phyloP scores from a whole-genome alignment of 2,797 vertebrate genomes.

The Rhadinocentrus ornatus region DNA sequence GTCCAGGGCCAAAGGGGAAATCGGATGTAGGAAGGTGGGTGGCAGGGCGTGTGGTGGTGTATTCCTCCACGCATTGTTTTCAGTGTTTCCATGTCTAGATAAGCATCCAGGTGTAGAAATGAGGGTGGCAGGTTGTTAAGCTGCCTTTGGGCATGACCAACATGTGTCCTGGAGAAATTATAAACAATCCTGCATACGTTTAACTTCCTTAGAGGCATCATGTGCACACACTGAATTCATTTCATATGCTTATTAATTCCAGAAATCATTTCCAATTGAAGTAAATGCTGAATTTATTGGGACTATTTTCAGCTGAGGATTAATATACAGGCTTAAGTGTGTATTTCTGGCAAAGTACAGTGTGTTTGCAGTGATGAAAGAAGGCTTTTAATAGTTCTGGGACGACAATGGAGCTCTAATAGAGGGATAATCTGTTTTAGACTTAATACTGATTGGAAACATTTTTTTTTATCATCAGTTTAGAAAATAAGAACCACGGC shows the following conservation, averaged over 20 bases:
- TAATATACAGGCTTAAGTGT: background rate
- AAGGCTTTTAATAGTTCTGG: constrained; percentile 2
- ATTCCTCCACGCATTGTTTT: constrained; percentile 18
- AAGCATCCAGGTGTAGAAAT: background rate
- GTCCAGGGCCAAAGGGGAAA: constrained; percentile 35
- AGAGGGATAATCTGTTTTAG: background rate
- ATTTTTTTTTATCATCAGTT: background rate
- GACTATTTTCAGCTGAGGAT: background rate
- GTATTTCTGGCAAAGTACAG: background rate
- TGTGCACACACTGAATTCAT: too few relatives aligned
- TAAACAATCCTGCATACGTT: background rate
- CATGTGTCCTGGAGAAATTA: background rate
- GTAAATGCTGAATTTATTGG: background rate
- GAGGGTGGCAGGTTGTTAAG: background rate
- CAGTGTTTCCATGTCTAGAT: too few relatives aligned
- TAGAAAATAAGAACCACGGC: background rate
- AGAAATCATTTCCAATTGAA: background rate
- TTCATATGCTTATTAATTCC: too few relatives aligned
- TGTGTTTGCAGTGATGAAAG: background rate
- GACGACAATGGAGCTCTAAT: constrained; percentile 1
- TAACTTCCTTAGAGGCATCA: background rate
- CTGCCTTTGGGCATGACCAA: background rate
- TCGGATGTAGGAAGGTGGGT: constrained; percentile 17
- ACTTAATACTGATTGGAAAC: too few relatives aligned
- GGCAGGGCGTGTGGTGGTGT: constrained; percentile 33